phyloP scores from a whole-genome alignment of 1,140 invertebrate genomes.

The Bemisia tabaci region DNA sequence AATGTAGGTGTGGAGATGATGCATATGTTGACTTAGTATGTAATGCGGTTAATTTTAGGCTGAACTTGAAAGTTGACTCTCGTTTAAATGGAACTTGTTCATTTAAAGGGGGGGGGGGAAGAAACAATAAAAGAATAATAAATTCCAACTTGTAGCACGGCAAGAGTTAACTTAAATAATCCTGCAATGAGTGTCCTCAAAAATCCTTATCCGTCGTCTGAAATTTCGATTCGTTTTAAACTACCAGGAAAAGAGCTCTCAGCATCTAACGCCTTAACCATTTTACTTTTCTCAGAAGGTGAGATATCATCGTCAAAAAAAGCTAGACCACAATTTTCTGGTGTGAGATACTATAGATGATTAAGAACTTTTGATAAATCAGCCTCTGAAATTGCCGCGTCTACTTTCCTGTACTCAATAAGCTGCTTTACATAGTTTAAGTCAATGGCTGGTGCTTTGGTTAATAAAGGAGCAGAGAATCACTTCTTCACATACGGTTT shows the following conservation, averaged over 20 bases:
- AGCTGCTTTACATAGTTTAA: constrained; percentile 12
- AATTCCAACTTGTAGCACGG: no score
- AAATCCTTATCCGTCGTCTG: no score
- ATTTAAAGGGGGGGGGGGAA: no score
- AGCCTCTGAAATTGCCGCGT: constrained; percentile 14
- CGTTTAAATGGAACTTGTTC: no score
- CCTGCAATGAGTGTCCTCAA: no score
- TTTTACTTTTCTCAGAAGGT: constrained; percentile 5
- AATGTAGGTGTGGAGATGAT: no score
- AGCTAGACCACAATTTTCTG: constrained; percentile 22
- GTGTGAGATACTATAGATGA: constrained; percentile 26
- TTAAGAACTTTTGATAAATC: constrained; percentile 20
- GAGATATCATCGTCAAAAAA: constrained; percentile 12
- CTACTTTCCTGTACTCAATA: not conserved
- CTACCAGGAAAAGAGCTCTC: no score
- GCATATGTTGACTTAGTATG: no score
- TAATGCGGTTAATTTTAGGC: no score
- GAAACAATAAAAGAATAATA: no score
- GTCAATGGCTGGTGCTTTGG: constrained; percentile 11
- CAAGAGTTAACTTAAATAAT: no score
- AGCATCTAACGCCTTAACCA: not conserved
- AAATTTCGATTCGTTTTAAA: not conserved
- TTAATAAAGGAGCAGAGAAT: constrained; percentile 12
- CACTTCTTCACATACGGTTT: constrained; percentile 18
- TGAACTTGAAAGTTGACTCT: no score